Conservation (phyloP, 2,797 vertebrate genomes). For the Hippoglossus hippoglossus region DNA sequence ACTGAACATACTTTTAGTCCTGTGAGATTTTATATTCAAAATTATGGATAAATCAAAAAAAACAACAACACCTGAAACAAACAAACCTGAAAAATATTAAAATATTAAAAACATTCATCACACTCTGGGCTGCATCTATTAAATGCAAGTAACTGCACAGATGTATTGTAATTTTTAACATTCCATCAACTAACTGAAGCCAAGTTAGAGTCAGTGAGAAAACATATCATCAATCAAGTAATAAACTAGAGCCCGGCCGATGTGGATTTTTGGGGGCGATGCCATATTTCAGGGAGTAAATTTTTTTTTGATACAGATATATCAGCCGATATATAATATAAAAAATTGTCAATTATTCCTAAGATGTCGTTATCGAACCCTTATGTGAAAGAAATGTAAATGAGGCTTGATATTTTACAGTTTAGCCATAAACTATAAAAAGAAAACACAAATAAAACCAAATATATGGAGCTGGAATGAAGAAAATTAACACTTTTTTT, state of each 20-base stretch:
- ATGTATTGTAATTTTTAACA: neutral
- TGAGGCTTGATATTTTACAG: too few relatives aligned
- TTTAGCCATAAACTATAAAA: too few relatives aligned
- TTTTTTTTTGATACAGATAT: too few relatives aligned
- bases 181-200: constrained; percentile 8
- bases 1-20: constrained; percentile 7
- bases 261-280: too few relatives aligned
- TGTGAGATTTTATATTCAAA: neutral
- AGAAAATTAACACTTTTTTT: too few relatives aligned
- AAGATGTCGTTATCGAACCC: too few relatives aligned
- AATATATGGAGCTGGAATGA: too few relatives aligned
- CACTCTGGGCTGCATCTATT: neutral
- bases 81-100: neutral
- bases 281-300: too few relatives aligned
- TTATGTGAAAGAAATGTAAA: too few relatives aligned
- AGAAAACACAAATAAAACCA: too few relatives aligned
- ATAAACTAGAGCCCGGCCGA: neutral
- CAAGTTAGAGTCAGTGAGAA: constrained; percentile 18
- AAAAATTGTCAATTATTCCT: too few relatives aligned
- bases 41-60: neutral
- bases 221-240: neutral
- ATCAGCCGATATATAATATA: too few relatives aligned
- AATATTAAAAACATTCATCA: neutral
- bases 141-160: constrained; percentile 6
- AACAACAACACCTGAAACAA: neutral